Evolutionary conservation across 1,140 invertebrate genomes (phyloP), one percentile per base, ranked within the genome.

Genomic region (Bombus picipes): DNA sequence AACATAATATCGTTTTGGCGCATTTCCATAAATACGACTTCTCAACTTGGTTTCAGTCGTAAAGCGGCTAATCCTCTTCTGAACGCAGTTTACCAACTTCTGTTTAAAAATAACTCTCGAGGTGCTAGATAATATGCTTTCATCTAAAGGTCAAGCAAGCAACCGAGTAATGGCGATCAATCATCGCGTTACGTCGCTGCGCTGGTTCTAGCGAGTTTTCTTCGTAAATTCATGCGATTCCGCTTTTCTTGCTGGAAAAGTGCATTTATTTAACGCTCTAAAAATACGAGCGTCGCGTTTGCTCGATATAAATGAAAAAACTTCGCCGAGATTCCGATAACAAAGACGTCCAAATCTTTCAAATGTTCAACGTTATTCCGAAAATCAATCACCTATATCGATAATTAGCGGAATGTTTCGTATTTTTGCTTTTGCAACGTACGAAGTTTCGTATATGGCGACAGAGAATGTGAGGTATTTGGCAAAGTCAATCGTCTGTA

Each of bases 101-200:
- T 32, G 41, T 6, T 73, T 47, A 73, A 73, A 73, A 73, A 73
- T 73, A 73, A 32, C 41, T 39, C 12, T 6, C 28, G 28, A 73
- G 71, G 71, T 73, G 71, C 71, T 28, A 47, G 41, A 73, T 73
- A 73, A 73, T 73, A 32, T 22, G 41, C 71, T 41, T 73, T 73
- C 71, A 13, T 32, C n/a, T 47, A 73, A 73, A 73, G 71, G 71
- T 73, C 71, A 73, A 47, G 41, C 71, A 73, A 43, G 71, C 71
- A 47, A 32, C n/a, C 71, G n/a, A 47, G 71, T 47, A 73, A 73
- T 47, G 41, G 41, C 71, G 71, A 73, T 73, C 71, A 73, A 73
- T 73, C 71, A 73, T 73, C 28, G 71, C 71, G 32, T 73, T 73
- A 73, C 39, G 6, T 6, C 32, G 15, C 59, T 28, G 25, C 28